A percentile compares a stretch with the other conserved stretches of the same genome.
Conservation (phyloP, 2,888 invertebrate genomes). For the Agrilus mali region DNA sequence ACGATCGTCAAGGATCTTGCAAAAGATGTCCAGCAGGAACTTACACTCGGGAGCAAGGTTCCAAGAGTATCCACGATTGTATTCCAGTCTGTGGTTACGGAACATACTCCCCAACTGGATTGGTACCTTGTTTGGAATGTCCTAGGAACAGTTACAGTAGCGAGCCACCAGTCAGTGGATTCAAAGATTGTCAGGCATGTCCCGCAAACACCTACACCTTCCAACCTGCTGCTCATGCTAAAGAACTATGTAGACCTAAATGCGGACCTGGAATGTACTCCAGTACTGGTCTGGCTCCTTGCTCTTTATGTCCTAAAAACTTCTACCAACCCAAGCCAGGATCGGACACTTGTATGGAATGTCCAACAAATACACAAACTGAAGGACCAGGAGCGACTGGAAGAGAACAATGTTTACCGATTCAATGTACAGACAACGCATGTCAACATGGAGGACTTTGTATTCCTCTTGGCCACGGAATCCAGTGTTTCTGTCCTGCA, state of each 20-base stretch:
- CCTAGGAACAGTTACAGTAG: conserved; percentile 82
- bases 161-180: conserved; percentile 80
- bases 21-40: conserved; percentile 84
- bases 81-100: conserved; percentile 93
- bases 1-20: conserved; percentile 81
- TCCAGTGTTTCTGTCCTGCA: conserved; percentile 88
- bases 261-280: conserved; percentile 86
- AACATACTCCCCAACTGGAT: conserved; percentile 87
- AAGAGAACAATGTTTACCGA: conserved; percentile 74
- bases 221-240: conserved; percentile 78
- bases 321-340: conserved; percentile 83
- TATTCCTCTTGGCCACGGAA: conserved; percentile 73
- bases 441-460: conserved; percentile 89
- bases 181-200: conserved; percentile 88
- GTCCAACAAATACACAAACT: conserved; percentile 83
- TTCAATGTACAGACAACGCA: conserved; percentile 75
- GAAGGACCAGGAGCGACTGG: conserved; percentile 65
- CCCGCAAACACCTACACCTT: conserved; percentile 82
- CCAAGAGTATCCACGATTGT: conserved; percentile 75
- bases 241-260: conserved; percentile 73
- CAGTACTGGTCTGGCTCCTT: conserved; percentile 76
- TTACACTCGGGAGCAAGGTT: conserved; percentile 83
- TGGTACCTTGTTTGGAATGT: conserved; percentile 89
- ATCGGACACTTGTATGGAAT: conserved; percentile 76
- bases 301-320: conserved; percentile 83